Base-by-base conservation (phyloP, 2,888 invertebrate genomes). In the Arge pagana region DNA sequence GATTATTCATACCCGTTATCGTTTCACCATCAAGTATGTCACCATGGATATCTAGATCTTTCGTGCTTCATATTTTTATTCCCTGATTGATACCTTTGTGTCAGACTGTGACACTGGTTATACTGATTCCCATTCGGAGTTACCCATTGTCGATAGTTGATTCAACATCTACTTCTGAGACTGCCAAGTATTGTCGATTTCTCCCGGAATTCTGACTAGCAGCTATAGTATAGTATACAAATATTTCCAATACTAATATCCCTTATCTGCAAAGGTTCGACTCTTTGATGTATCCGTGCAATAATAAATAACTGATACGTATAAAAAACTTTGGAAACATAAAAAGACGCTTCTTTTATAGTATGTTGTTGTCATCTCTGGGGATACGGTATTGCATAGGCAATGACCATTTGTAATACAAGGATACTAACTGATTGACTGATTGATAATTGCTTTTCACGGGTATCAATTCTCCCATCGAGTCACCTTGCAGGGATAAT, bases 101-200 rank as follows among this genome's bases (percentile, higher is more conserved):
- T n/a, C 39, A 39, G 39, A 39, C 39, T 42, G 11, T 30, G 30
- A 13, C 28, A 41, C 28, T 28, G 18, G 28, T 41, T 18, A 18
- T 30, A 42, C 28, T n/a, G 28, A 42, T 30, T 42, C 30, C 42
- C 42, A 42, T 42, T 19, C 31, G 19, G 28, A 18, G 42, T 28
- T 18, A 42, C 21, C 11, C 4, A 30, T 42, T 30, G n/a, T 42
- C 42, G 13, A 13, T 31, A 31, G 31, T 42, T 18, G n/a, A 18
- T 41, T 28, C 16, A 6, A 41, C 28, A 41, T 41, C 42, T 42
- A 30, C 13, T 19, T 30, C 42, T 42, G 42, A 42, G 42, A 28
- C 19, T 30, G 21, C 28, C n/a, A 28, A 15, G 19, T 11, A 42
- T 42, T 11, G 21, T 42, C 11, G 8, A n/a, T 30, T 42, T 30